Base-by-base conservation (phyloP, 2,888 invertebrate species). In the Ptychoptera contaminata region DNA sequence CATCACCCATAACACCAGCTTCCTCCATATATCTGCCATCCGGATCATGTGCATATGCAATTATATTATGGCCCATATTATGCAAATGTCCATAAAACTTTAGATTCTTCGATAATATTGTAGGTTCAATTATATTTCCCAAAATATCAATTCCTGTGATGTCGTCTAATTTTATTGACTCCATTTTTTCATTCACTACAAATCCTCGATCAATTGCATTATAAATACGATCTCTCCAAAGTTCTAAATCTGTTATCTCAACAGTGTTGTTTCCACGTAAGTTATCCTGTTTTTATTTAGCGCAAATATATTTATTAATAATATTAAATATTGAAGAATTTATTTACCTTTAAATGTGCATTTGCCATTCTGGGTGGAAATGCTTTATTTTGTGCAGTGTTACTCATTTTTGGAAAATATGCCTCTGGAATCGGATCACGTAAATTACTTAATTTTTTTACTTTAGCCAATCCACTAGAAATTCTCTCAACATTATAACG, bases 211-310 rank as follows among this genome's bases (percentile, higher is more conserved):
- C 62, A 48, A 67, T 64, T 9, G 60, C 60, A 43, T 60, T 60
- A 36, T 56, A 49, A 11, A 67, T 56, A 30, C 67, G 53, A 34
- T 58, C 57, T 37, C 61, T 52, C 64, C 65, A 67, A 9, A 56
- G 48, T 43, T 59, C 58, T 46, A 66, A 43, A 36, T 61, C 57
- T 32, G 55, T 52, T 37, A 63, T 49, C 48, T 54, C 53, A 37
- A 57, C 42, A 36, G 44, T 40, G 11, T n/a, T n/a, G n/a, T n/a
- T n/a, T n/a, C n/a, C n/a, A n/a, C n/a, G n/a, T n/a, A n/a, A n/a
- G n/a, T n/a, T n/a, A n/a, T n/a, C n/a, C n/a, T n/a, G n/a, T n/a
- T n/a, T n/a, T n/a, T n/a, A n/a, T n/a, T n/a, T n/a, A n/a, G n/a
- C n/a, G n/a, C n/a, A n/a, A n/a, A n/a, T n/a, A n/a, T n/a, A n/a